phyloP scores from a whole-genome alignment of 2,888 invertebrate species.

The Diarsia brunnea region DNA sequence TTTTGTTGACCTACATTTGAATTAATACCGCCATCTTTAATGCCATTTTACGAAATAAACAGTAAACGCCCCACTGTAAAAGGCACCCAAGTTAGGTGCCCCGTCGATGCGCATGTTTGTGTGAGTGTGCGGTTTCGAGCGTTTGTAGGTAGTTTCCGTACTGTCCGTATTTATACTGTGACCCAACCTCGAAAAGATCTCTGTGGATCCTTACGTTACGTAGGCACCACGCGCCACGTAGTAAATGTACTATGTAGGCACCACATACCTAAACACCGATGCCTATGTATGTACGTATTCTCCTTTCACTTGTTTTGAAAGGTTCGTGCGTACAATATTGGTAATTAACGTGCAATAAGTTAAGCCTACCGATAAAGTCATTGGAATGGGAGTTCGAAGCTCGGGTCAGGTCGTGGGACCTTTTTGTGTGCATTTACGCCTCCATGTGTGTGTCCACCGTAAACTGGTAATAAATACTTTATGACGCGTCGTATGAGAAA shows the following conservation, averaged over 20 bases:
- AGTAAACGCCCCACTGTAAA: too few relatives aligned
- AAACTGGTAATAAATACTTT: background rate
- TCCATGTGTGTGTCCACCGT: background rate
- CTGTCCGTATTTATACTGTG: too few relatives aligned
- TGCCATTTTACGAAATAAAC: background rate
- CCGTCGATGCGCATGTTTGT: too few relatives aligned
- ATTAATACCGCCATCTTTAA: background rate
- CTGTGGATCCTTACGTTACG: background rate
- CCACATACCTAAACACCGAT: too few relatives aligned
- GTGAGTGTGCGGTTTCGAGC: too few relatives aligned
- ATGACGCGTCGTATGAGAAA: background rate
- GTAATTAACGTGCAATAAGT: background rate
- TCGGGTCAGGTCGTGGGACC: constrained; percentile 12
- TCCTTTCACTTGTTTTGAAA: constrained; percentile 7
- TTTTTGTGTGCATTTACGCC: constrained; percentile 6
- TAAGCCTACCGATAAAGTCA: background rate
- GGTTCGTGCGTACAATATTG: background rate
- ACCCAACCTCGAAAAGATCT: background rate
- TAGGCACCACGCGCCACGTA: background rate
- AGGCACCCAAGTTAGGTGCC: too few relatives aligned
- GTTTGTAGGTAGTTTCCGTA: too few relatives aligned
- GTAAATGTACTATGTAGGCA: too few relatives aligned
- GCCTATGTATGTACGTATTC: too few relatives aligned
- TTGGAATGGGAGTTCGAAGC: constrained; percentile 4
- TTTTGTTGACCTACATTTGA: background rate